Evolutionary conservation across 1,140 invertebrate genomes (phyloP).

Genomic region (Antheraea pernyi): DNA sequence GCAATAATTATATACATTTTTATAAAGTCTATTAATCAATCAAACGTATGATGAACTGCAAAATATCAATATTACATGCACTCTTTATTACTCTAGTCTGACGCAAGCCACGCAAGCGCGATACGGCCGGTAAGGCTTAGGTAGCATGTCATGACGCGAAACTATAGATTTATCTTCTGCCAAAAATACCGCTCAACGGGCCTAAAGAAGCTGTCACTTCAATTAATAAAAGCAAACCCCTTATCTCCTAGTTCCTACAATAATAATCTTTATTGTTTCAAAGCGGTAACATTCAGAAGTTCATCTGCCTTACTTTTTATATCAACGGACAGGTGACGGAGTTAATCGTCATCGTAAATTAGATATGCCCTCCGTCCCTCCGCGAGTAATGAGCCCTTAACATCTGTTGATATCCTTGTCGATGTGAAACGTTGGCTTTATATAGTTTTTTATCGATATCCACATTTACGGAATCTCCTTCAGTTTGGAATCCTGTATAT

Average conservation of each 20-base stretch:
- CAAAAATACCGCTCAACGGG: no score
- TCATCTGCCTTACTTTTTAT: not conserved
- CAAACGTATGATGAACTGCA: no score
- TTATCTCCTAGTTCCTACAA: not conserved
- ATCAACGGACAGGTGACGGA: constrained; percentile 42
- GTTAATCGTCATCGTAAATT: constrained; percentile 32
- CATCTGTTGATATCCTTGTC: constrained; percentile 56
- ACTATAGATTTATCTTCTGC: no score
- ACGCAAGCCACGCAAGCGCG: no score
- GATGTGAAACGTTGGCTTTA: not conserved
- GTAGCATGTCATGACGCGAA: no score
- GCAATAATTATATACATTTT: no score
- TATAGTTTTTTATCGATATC: not conserved
- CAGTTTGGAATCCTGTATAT: not conserved
- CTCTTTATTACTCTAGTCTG: no score
- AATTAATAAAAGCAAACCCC: not conserved
- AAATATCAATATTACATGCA: no score
- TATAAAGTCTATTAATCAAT: no score
- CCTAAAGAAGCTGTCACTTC: no score
- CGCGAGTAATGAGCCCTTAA: constrained; percentile 51
- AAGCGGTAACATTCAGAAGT: not conserved
- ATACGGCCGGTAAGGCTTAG: no score
- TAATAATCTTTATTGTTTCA: not conserved
- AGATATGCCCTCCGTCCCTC: constrained; percentile 19
- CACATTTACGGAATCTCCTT: constrained; percentile 31